Conservation (phyloP, 2,888 invertebrate species). For the Diadegma fenestrale region DNA sequence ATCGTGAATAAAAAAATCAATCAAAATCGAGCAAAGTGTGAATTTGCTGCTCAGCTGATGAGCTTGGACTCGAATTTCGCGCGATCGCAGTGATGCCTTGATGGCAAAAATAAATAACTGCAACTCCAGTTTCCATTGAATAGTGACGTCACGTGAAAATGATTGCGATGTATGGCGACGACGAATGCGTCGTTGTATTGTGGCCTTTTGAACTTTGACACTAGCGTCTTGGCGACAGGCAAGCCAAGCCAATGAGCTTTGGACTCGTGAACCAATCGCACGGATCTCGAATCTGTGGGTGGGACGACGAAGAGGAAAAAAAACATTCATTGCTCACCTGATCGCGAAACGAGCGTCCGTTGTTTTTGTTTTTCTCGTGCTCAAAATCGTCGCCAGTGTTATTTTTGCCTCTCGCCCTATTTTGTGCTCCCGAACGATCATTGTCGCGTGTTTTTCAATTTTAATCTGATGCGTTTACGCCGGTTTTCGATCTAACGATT, state of each 20-base stretch:
- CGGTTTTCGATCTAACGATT: background rate
- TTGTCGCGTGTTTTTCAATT: background rate
- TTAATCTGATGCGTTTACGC: background rate
- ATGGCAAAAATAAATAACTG: background rate
- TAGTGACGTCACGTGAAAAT: background rate
- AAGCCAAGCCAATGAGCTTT: conserved; percentile 7
- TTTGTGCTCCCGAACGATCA: background rate
- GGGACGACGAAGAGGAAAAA: background rate
- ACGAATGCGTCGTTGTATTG: background rate
- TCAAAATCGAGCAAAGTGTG: background rate
- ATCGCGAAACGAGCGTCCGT: background rate
- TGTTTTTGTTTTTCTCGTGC: background rate
- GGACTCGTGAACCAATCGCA: conserved; percentile 22
- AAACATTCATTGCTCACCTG: conserved; percentile 9
- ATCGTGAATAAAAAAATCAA: background rate
- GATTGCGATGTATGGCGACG: conserved; percentile 14
- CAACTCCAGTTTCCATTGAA: background rate
- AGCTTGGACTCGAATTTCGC: background rate
- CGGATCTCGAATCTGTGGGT: conserved; percentile 7
- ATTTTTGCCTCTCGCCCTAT: background rate
- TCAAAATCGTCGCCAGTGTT: background rate
- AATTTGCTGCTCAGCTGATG: background rate
- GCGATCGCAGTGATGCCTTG: background rate
- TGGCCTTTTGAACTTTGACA: conserved; percentile 15
- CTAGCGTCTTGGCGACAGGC: conserved; percentile 33